These are phyloP conservation scores for Pseudorasbora parva DNA, from an alignment of 2,113 vertebrate genomes.

Conservation along the genomic window DNA sequence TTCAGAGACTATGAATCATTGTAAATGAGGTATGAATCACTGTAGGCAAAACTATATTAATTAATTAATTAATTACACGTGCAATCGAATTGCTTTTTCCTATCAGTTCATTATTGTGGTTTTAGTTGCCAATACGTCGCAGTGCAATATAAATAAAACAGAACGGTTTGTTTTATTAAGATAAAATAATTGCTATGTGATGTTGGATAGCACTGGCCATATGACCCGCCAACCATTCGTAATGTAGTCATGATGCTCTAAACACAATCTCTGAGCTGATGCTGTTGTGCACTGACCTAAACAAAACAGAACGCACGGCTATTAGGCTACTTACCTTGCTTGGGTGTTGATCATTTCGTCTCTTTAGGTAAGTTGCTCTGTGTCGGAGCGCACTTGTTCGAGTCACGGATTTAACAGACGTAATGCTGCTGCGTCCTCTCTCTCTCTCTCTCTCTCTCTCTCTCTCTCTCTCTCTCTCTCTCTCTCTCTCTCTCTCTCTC, in stretches of 20 bases:
- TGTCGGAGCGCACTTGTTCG: not conserved
- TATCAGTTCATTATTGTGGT: not conserved
- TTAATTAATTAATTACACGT: too few relatives aligned
- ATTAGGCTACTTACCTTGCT: slow-evolving; percentile 18
- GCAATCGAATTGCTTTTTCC: not conserved
- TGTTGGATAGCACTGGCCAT: too few relatives aligned
- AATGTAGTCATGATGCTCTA: not conserved
- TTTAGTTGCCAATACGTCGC: too few relatives aligned
- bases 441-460: too few relatives aligned
- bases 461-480: too few relatives aligned
- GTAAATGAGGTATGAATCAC: not conserved
- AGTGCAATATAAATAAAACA: too few relatives aligned
- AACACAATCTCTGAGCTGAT: not conserved
- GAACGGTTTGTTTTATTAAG: not conserved
- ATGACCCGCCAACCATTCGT: too few relatives aligned
- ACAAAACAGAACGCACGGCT: not conserved
- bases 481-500: too few relatives aligned
- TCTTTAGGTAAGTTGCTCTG: not conserved
- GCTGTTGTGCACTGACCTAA: not conserved
- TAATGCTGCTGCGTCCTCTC: too few relatives aligned
- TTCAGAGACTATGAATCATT: not conserved
- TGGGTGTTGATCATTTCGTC: slow-evolving; percentile 28
- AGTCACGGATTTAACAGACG: not conserved
- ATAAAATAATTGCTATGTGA: not conserved
- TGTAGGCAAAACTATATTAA: too few relatives aligned